A percentile compares a stretch with the other conserved stretches of the same genome.
Evolutionary conservation across 2,888 invertebrate species (phyloP).

Genomic region (Hylaea fasciaria): DNA sequence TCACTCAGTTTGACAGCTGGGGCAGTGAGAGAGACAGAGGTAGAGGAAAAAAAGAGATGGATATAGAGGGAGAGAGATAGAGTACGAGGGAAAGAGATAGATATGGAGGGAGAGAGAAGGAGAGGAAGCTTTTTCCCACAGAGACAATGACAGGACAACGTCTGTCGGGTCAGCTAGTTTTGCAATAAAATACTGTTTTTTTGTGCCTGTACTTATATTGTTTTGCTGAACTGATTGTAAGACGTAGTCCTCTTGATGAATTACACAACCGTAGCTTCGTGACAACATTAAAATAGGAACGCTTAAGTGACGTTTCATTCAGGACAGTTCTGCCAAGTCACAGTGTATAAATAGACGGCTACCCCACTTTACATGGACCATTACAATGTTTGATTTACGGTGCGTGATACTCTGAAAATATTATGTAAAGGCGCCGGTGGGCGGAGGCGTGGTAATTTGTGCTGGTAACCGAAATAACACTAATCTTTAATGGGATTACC

Average conservation of each 20-base stretch:
- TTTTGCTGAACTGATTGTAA: neutral
- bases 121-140: no score
- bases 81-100: no score
- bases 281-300: slow-evolving; percentile 49
- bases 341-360: slow-evolving; percentile 68
- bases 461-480: slow-evolving; percentile 25
- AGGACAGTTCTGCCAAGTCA: slow-evolving; percentile 62
- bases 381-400: slow-evolving; percentile 72
- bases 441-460: slow-evolving; percentile 28
- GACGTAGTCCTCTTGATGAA: neutral
- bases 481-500: slow-evolving; percentile 30
- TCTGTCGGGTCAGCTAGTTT: no score
- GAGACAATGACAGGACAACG: no score
- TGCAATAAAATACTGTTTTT: no score
- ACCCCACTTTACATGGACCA: slow-evolving; percentile 52
- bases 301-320: slow-evolving; percentile 36
- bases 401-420: slow-evolving; percentile 55
- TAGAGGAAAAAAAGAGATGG: no score
- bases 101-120: no score
- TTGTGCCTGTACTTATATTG: no score
- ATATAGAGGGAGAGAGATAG: no score
- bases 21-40: no score
- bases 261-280: slow-evolving; percentile 25
- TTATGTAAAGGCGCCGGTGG: slow-evolving; percentile 28
- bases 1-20: no score